A percentile compares a stretch with the other conserved stretches of the same genome.
phyloP scores from a whole-genome alignment of 2,113 vertebrate species.

The Lichenostomus cassidix region DNA sequence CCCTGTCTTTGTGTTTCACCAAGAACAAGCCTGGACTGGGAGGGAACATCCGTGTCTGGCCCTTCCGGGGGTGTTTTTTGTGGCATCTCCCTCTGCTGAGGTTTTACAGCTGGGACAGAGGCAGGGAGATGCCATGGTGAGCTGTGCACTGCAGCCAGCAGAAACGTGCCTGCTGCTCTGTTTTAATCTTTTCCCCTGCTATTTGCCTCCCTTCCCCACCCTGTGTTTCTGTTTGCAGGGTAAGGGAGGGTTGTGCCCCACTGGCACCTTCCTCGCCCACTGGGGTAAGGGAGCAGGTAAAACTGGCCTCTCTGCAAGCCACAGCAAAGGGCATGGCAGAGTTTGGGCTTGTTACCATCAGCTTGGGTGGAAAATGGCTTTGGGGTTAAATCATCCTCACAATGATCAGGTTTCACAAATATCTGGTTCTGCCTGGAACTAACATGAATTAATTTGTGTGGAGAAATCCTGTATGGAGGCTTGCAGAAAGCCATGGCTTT shows the following conservation, averaged over 20 bases:
- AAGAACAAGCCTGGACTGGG: background rate
- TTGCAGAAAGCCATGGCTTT: background rate
- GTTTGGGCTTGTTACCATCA: background rate
- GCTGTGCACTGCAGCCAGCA: background rate
- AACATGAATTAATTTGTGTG: background rate
- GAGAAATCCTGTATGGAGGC: background rate
- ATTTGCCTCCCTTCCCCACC: background rate
- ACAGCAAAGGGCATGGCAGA: background rate
- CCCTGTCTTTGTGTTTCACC: rapidly evolving
- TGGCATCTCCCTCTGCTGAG: background rate
- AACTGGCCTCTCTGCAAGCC: background rate
- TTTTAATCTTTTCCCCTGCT: background rate
- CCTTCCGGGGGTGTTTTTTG: background rate
- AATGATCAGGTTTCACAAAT: background rate
- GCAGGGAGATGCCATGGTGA: rapidly evolving
- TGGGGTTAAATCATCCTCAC: background rate
- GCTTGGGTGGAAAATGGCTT: background rate
- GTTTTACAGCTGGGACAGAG: background rate
- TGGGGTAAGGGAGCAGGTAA: background rate
- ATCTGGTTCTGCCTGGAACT: background rate
- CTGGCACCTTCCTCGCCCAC: rapidly evolving
- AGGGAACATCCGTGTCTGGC: background rate
- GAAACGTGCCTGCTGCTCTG: background rate
- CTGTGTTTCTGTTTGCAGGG: background rate
- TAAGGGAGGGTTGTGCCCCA: background rate